Evolutionary conservation across 1,140 invertebrate species (phyloP), one percentile per base, ranked within the genome.

Genomic region (Archivesica marissinica): DNA sequence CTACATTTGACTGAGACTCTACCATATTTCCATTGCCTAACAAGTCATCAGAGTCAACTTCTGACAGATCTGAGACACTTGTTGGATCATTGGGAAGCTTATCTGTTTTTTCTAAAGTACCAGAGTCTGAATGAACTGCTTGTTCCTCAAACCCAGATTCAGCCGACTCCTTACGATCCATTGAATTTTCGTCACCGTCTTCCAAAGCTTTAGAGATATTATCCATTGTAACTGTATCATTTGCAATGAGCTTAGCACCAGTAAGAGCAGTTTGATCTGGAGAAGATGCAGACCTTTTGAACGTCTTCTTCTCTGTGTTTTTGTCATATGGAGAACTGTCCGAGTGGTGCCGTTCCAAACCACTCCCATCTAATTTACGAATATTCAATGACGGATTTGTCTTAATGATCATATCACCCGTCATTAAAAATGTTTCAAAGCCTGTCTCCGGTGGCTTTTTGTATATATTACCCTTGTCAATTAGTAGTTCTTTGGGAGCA

Each of bases 371-470:
- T 47, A 35, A 54, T 41, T 85, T 66, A n/a, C 50, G 33, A 20
- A 77, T 76, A 52, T 91, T 90, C 28, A 90, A 88, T 15, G 91
- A 87, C 33, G 91, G 84, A 38, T 90, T 92, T 35, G 92, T 94
- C 76, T 89, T 90, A 39, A 94, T 93, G 17, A 94, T 93, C 90
- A 92, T 93, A 80, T 94, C 93, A 68, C 93, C 93, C 35, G 93
- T 94, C 92, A 94, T 94, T 17, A 94, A 84, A 90, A 93, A 94
- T 72, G 93, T 93, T 79, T 94, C 92, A 90, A 94, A 93, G 13
- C 92, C 91, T 85, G 90, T 91, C 23, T 90, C 52, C 38, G 33
- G 54, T 50, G 25, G 64, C 33, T 56, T 74, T 59, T 74, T 83
- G 39, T 1, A 11, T n/a, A 28, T 25, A 44, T 81, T 81, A 64